Evolutionary conservation across 2,113 vertebrate species (phyloP).

Genomic region (Microcebus ravelobensis): DNA sequence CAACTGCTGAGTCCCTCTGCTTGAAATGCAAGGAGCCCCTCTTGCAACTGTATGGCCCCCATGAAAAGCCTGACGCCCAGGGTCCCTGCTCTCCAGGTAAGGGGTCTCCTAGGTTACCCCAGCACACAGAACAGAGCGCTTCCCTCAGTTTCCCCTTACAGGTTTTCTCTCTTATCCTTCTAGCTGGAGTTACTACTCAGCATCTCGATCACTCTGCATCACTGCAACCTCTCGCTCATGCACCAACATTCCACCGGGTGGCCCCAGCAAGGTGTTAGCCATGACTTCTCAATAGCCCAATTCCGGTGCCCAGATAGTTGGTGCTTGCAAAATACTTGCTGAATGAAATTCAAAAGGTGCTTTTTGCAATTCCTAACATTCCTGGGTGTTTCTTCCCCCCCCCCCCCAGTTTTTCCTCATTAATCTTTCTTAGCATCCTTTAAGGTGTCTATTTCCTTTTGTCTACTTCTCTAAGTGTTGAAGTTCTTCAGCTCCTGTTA

Average conservation of each 20-base stretch:
- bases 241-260: background rate
- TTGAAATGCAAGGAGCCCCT: background rate
- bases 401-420: background rate
- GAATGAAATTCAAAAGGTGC: background rate
- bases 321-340: background rate
- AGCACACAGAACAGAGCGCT: background rate
- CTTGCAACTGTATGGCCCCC: rapidly evolving
- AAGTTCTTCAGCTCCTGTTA: background rate
- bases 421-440: background rate
- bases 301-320: background rate
- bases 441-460: too few relatives aligned
- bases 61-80: background rate
- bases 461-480: background rate
- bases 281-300: background rate
- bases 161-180: background rate
- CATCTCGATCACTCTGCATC: background rate
- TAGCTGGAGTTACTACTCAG: background rate
- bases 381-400: background rate
- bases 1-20: background rate
- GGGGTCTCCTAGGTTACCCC: background rate
- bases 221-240: background rate
- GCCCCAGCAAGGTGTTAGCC: background rate
- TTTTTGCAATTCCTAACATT: background rate
- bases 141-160: background rate
- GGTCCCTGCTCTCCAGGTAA: background rate